Evolutionary conservation across 2,113 vertebrate genomes (phyloP).

Genomic region (Irena cyanogastra): DNA sequence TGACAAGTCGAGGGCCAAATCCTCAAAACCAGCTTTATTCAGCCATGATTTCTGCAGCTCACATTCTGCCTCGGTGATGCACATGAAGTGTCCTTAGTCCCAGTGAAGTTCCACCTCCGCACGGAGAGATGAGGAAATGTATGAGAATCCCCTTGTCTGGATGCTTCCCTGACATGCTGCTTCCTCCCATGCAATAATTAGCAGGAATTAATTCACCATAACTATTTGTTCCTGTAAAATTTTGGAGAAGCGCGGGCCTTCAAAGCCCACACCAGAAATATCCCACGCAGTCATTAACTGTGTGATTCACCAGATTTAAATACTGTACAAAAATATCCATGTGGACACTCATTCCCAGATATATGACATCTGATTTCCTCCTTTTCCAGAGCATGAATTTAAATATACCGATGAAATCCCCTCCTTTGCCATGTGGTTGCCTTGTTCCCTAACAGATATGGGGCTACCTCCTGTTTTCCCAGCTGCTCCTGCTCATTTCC

Average conservation of each 20-base stretch:
- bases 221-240: not conserved
- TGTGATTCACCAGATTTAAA: not conserved
- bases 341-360: not conserved
- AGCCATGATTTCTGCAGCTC: not conserved
- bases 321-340: not conserved
- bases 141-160: not conserved
- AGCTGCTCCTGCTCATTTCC: not conserved
- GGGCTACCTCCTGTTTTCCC: not conserved
- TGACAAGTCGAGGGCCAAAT: not conserved
- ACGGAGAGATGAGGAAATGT: not conserved
- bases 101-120: not conserved
- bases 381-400: not conserved
- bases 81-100: not conserved
- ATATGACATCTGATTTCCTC: not conserved
- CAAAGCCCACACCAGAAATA: conserved; percentile 7
- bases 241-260: not conserved
- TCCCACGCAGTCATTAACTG: not conserved
- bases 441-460: not conserved
- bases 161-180: not conserved
- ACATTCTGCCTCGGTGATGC: not conserved
- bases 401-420: not conserved
- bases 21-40: not conserved
- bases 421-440: not conserved
- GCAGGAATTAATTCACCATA: not conserved
- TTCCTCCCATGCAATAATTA: not conserved